Evolutionary conservation across 2,113 vertebrate species (phyloP).

Genomic region (Dipodomys ordii): DNA sequence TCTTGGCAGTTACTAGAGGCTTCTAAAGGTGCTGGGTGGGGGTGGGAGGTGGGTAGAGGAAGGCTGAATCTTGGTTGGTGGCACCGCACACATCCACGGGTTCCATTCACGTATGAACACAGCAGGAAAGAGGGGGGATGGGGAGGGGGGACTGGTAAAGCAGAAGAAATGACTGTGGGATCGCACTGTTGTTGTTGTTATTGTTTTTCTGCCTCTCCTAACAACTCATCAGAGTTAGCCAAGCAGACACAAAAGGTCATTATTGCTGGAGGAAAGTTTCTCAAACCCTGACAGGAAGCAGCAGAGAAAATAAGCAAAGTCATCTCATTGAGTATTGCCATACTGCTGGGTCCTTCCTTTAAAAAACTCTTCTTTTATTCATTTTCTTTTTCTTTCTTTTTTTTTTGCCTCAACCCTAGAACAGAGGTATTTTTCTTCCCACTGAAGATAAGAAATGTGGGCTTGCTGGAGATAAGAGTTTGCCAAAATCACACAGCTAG

Average conservation of each 20-base stretch:
- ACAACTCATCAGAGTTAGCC: background rate
- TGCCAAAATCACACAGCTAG: background rate
- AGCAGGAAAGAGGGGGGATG: fast-evolving
- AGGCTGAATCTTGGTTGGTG: background rate
- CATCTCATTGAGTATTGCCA: background rate
- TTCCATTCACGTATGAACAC: background rate
- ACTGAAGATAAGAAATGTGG: background rate
- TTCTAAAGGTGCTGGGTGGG: background rate
- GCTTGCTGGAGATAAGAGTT: background rate
- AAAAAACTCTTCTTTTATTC: background rate
- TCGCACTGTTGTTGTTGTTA: background rate
- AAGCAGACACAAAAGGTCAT: background rate
- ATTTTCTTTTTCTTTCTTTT: background rate
- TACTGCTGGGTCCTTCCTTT: background rate
- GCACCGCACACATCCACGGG: fast-evolving
- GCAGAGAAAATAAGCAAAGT: background rate
- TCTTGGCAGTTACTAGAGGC: background rate
- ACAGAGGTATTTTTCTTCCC: background rate
- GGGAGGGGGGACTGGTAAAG: fast-evolving
- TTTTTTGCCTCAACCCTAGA: background rate
- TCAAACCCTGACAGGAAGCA: background rate
- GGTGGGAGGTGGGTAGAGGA: background rate
- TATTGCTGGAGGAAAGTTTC: background rate
- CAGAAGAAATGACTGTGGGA: background rate
- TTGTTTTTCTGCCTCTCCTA: background rate